A percentile compares a stretch with the other conserved stretches of the same genome.
phyloP scores from a whole-genome alignment of 1,140 invertebrate species.

The Nasonia longicornis region DNA sequence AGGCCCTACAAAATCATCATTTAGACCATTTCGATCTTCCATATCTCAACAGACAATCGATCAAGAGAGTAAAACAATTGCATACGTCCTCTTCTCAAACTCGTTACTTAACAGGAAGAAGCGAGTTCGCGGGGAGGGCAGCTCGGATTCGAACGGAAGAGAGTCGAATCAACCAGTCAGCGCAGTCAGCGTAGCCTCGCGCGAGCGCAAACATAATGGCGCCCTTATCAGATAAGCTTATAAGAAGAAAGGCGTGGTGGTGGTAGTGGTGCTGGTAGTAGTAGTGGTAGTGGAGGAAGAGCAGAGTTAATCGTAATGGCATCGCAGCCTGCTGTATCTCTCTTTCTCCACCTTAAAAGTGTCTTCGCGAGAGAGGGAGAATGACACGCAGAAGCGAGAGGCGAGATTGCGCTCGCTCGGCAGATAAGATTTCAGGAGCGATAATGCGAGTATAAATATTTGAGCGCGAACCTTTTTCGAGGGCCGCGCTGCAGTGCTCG shows the following conservation, averaged over 20 bases:
- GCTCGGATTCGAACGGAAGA: conserved; percentile 47
- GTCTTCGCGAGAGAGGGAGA: conserved; percentile 38
- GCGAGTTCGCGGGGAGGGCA: background rate
- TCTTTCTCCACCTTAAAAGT: conserved; percentile 19
- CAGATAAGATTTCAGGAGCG: conserved; percentile 37
- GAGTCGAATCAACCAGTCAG: conserved; percentile 57
- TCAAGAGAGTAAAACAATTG: background rate
- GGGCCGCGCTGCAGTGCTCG: background rate
- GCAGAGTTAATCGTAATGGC: conserved; percentile 66
- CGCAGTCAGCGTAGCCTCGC: conserved; percentile 56
- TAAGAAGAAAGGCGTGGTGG: conserved; percentile 52
- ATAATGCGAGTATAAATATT: conserved; percentile 38
- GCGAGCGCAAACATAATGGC: conserved; percentile 60
- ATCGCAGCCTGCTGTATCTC: conserved; percentile 60
- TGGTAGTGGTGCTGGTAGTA: background rate
- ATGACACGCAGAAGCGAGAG: conserved; percentile 40
- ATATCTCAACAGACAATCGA: background rate
- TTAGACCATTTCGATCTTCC: background rate
- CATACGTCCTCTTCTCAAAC: background rate
- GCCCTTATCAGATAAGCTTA: conserved; percentile 67
- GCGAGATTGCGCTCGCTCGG: conserved; percentile 17
- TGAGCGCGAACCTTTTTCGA: background rate
- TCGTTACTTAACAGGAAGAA: background rate
- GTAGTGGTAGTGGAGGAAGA: background rate
- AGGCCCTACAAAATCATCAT: background rate